A percentile compares a stretch with the other conserved stretches of the same genome.
Evolutionary conservation across 2,797 vertebrate species (phyloP).

Genomic region (Platalea minor): DNA sequence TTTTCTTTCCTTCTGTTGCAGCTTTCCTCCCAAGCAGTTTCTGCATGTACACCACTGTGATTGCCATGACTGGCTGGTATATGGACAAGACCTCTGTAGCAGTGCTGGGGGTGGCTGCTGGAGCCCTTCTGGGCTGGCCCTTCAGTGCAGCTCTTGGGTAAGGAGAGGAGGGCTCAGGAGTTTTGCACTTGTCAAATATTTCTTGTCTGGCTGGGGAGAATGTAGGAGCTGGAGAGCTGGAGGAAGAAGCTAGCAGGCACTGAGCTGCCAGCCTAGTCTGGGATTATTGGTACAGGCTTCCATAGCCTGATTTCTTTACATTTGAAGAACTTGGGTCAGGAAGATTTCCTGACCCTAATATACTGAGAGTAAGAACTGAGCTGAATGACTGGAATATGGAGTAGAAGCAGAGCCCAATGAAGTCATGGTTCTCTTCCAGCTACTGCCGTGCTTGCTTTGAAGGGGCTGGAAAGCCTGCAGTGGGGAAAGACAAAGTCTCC

Average conservation of each 20-base stretch:
- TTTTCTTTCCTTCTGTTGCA: conserved; percentile 46
- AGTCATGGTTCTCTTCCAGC: background rate
- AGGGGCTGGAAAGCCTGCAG: background rate
- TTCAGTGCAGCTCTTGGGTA: conserved; percentile 94
- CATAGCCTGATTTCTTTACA: background rate
- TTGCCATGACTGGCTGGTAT: conserved; percentile 98
- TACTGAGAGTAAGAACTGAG: background rate
- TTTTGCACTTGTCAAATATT: background rate
- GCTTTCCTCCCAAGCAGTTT: conserved; percentile 96
- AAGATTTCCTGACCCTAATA: background rate
- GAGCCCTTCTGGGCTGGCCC: conserved; percentile 92
- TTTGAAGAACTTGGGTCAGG: background rate
- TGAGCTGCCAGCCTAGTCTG: background rate
- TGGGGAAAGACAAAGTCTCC: background rate
- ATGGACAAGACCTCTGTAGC: conserved; percentile 89
- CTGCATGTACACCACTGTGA: conserved; percentile 94
- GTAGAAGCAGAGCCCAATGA: background rate
- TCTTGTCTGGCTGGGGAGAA: background rate
- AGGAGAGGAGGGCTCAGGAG: background rate
- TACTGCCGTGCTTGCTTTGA: background rate
- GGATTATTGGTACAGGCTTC: background rate
- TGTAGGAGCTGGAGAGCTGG: background rate
- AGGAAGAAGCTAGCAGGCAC: background rate
- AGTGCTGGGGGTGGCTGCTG: conserved; percentile 87
- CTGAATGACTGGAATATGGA: background rate